Evolutionary conservation across 1,140 invertebrate genomes (phyloP), one percentile per base, ranked within the genome.

Genomic region (Pseudomyrmex concolor): DNA sequence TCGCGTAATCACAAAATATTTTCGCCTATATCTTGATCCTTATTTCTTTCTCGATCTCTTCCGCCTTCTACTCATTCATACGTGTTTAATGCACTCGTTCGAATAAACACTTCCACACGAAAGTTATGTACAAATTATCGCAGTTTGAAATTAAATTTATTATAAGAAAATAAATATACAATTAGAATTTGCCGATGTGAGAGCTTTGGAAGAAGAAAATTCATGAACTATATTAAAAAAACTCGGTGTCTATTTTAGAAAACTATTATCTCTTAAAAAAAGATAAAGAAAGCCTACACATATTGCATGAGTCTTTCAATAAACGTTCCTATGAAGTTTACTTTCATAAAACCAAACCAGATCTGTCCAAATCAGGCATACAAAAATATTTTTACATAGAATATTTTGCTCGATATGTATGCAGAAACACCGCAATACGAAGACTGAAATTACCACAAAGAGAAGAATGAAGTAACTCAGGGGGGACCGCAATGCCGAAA

Each of bases 1-100:
- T 55, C 86, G 72, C 70, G 83, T 89, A 89, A 89, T 89, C 87
- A 82, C 72, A 43, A 89, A 89, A 86, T 81, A 87, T 82, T 86
- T 83, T 78, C 82, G 51, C 50, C 66, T 66, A 22, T 80, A 17
- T 60, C 43, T 71, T 50, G 43, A 12, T 59, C 5, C 57, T 25
- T 78, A 57, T 60, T 25, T 10, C 22, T 70, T 68, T 70, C n/a
- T 70, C 51, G 15, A 55, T 62, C n/a, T 7, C 59, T 70, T 68
- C n/a, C n/a, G 10, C 15, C 48, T 71, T 19, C 15, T 71, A 2
- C 3, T 71, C 2, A 13, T 59, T 54, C 12, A 57, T 78, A 12
- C 10, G 17, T 48, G 2, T 1, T 22, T 13, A 3, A 45, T 22
- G 4, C 9, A 22, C 25, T 25, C 22, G n/a, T 68, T 68, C 2